These are phyloP conservation scores for Artibeus jamaicensis DNA, from an alignment of 2,797 vertebrate species.

Conservation along the genomic window DNA sequence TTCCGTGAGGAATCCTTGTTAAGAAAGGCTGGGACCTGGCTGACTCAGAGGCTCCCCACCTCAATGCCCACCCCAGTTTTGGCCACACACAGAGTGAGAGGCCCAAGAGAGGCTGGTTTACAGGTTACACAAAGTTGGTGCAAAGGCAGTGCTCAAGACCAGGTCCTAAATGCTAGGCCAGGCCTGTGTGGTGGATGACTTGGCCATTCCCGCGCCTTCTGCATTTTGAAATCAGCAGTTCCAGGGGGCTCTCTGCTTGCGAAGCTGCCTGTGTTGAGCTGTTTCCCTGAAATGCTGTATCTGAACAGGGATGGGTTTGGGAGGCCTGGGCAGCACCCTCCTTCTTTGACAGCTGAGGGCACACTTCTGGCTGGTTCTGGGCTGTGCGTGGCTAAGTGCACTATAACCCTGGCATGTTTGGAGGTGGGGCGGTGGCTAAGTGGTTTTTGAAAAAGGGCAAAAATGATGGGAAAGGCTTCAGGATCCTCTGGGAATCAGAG, in stretches of 20 bases:
- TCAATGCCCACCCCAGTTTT: not conserved
- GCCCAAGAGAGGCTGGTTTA: not conserved
- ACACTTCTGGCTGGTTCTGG: not conserved
- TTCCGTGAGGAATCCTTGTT: not conserved
- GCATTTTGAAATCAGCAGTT: not conserved
- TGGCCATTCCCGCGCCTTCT: not conserved
- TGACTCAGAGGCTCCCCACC: not conserved
- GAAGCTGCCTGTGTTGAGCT: not conserved
- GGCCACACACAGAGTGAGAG: not conserved
- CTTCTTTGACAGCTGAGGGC: conserved; percentile 12
- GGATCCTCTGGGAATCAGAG: conserved; percentile 81
- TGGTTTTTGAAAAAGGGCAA: conserved; percentile 80
- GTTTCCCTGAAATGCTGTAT: fast-evolving
- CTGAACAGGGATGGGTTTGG: not conserved
- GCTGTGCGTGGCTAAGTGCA: conserved; percentile 57
- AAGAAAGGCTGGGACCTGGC: not conserved
- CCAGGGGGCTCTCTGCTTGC: not conserved
- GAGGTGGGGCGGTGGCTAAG: conserved; percentile 78
- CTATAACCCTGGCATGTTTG: conserved; percentile 44
- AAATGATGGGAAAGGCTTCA: conserved; percentile 86
- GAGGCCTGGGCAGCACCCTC: not conserved
- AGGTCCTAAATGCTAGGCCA: not conserved
- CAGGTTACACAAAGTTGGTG: not conserved
- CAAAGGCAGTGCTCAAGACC: not conserved
- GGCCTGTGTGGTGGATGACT: not conserved